phyloP scores from a whole-genome alignment of 2,888 invertebrate genomes.

The Meta bourneti region DNA sequence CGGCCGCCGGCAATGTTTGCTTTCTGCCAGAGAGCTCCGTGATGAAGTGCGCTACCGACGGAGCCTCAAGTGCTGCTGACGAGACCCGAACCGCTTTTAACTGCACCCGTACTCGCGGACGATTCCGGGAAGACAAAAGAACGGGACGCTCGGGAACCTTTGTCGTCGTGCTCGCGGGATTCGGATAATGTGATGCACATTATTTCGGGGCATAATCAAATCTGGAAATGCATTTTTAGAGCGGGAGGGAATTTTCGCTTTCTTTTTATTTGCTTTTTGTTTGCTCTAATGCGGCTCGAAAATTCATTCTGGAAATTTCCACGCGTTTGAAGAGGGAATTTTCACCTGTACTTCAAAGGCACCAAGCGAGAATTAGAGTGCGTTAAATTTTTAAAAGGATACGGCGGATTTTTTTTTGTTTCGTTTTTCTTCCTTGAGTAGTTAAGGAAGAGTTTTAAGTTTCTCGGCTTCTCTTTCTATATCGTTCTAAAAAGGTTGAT shows the following conservation, averaged over 20 bases:
- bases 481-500: not conserved
- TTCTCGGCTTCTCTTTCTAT: not conserved
- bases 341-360: conserved; percentile 69
- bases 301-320: conserved; percentile 51
- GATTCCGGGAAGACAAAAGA: conserved; percentile 66
- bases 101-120: conserved; percentile 70
- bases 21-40: conserved; percentile 72
- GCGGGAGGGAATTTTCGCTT: conserved; percentile 4
- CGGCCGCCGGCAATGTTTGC: conserved; percentile 74
- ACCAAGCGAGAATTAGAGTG: conserved; percentile 35
- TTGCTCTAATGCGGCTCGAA: conserved; percentile 35
- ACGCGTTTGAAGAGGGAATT: conserved; percentile 46
- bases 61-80: conserved; percentile 74
- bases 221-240: conserved; percentile 24
- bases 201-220: conserved; percentile 53
- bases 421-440: conserved; percentile 11
- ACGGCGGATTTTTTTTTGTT: conserved; percentile 23
- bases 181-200: conserved; percentile 57
- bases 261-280: not conserved
- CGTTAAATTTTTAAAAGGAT: conserved; percentile 20
- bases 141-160: conserved; percentile 68
- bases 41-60: conserved; percentile 74
- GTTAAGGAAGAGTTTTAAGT: not conserved
- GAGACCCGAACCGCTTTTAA: conserved; percentile 74
- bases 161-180: conserved; percentile 54